Percentiles rank a stretch among this genome's conserved stretches.
These are phyloP conservation scores for Ormia ochracea DNA, from an alignment of 2,888 invertebrate genomes.

Conservation along the genomic window DNA sequence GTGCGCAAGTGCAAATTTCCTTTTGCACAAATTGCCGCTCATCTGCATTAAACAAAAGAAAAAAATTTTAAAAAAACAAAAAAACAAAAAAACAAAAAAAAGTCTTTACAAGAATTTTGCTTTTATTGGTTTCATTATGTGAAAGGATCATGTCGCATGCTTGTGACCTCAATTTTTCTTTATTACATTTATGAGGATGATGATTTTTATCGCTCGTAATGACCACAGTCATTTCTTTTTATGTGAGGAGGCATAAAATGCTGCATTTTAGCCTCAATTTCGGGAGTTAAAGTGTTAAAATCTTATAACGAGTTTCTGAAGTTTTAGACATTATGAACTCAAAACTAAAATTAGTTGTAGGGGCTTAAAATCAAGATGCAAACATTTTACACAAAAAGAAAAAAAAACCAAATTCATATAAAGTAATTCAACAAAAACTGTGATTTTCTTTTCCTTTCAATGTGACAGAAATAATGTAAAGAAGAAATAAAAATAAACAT, in stretches of 20 bases:
- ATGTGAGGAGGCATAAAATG: not conserved
- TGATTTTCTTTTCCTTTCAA: too few species aligned
- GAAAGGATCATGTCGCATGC: slow-evolving; percentile 44
- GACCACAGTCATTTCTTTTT: not conserved
- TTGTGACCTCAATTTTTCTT: slow-evolving; percentile 51
- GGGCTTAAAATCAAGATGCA: not conserved
- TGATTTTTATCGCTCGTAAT: slow-evolving; percentile 12
- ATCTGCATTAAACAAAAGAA: not conserved
- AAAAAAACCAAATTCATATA: too few species aligned
- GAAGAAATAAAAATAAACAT: too few species aligned
- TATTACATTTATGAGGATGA: slow-evolving; percentile 1
- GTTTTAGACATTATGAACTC: not conserved
- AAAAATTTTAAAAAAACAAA: too few species aligned
- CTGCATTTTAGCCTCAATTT: not conserved
- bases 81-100: not conserved
- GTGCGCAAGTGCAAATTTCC: not conserved
- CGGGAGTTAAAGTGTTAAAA: slow-evolving; percentile 11
- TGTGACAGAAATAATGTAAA: too few species aligned
- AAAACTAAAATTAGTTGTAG: not conserved
- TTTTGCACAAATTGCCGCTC: not conserved
- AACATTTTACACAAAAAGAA: too few species aligned
- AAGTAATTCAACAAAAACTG: too few species aligned
- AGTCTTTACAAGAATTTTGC: not conserved
- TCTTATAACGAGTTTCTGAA: not conserved
- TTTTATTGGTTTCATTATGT: slow-evolving; percentile 25